These are phyloP conservation scores for Scomberomorus guttatus DNA, from an alignment of 2,797 vertebrate species.

Conservation along the genomic window DNA sequence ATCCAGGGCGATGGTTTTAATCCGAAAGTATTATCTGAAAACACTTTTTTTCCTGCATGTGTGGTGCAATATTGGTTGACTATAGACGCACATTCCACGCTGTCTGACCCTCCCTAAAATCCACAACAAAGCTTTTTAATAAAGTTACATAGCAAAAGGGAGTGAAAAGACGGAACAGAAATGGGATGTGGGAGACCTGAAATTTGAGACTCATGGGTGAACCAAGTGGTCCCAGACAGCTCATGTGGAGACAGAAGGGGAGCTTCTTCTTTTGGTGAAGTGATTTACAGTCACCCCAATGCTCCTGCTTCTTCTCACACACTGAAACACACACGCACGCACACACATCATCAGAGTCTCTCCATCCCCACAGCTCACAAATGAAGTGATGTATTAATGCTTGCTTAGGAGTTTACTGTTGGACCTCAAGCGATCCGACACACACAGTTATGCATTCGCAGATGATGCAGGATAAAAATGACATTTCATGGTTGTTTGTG, in stretches of 20 bases:
- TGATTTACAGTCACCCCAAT: conserved; percentile 58
- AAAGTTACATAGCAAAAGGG: not conserved
- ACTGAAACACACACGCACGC: conserved; percentile 2
- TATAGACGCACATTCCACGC: not conserved
- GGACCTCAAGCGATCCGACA: not conserved
- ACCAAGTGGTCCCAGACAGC: conserved; percentile 30
- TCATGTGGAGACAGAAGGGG: conserved; percentile 34
- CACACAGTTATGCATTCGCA: not conserved
- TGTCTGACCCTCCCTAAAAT: conserved; percentile 1
- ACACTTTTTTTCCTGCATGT: not conserved
- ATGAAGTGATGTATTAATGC: conserved; percentile 14
- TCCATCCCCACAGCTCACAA: conserved; percentile 9
- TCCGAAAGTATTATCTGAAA: not conserved
- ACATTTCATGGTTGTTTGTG: conserved; percentile 32
- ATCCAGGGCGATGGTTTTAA: not conserved
- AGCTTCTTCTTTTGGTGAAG: conserved; percentile 42
- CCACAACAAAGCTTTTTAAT: conserved; percentile 9
- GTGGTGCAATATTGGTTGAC: not conserved
- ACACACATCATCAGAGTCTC: conserved; percentile 22
- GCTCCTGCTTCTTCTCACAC: conserved; percentile 41
- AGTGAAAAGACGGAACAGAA: conserved; percentile 19
- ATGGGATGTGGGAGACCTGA: conserved; percentile 42
- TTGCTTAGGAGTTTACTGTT: conserved; percentile 11
- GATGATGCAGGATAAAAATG: conserved; percentile 3
- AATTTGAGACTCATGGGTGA: conserved; percentile 65